These are phyloP conservation scores for Reinhardtius hippoglossoides DNA, from an alignment of 2,113 vertebrate genomes.

Conservation along the genomic window DNA sequence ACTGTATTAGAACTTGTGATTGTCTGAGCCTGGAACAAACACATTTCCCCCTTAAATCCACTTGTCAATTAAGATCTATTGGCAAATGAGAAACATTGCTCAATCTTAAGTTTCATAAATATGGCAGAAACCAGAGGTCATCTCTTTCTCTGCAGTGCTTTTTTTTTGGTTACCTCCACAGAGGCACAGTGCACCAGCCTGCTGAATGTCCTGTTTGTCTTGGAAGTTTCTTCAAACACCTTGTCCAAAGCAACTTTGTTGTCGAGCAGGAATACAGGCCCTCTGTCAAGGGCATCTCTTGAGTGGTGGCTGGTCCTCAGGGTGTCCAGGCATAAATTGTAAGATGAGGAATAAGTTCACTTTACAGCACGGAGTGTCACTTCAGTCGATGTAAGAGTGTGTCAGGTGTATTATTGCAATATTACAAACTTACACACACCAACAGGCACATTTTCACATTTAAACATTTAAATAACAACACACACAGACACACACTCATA, in stretches of 20 bases:
- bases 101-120: slow-evolving; percentile 22
- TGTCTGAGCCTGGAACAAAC: slow-evolving; percentile 55
- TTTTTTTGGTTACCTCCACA: slow-evolving; percentile 18
- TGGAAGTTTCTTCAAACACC: neutral
- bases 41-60: slow-evolving; percentile 1
- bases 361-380: slow-evolving; percentile 61
- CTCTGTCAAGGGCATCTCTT: neutral
- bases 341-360: slow-evolving; percentile 37
- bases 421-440: slow-evolving; percentile 24
- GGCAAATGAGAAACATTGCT: slow-evolving; percentile 23
- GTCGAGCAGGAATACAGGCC: neutral
- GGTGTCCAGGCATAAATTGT: slow-evolving; percentile 17
- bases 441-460: slow-evolving; percentile 41
- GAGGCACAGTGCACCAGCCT: neutral
- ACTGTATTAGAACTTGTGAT: slow-evolving; percentile 44
- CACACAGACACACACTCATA: too few relatives aligned
- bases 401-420: slow-evolving; percentile 41
- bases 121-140: slow-evolving; percentile 14
- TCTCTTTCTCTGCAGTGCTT: slow-evolving; percentile 23
- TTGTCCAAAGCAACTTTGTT: neutral
- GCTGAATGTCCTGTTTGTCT: neutral
- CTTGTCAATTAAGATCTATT: neutral
- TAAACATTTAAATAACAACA: slow-evolving; percentile 31
- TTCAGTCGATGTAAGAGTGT: slow-evolving; percentile 27
- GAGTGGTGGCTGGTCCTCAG: slow-evolving; percentile 9